Evolutionary conservation across 2,888 invertebrate genomes (phyloP), one percentile per base, ranked within the genome.

Genomic region (Drosophila formosana): DNA sequence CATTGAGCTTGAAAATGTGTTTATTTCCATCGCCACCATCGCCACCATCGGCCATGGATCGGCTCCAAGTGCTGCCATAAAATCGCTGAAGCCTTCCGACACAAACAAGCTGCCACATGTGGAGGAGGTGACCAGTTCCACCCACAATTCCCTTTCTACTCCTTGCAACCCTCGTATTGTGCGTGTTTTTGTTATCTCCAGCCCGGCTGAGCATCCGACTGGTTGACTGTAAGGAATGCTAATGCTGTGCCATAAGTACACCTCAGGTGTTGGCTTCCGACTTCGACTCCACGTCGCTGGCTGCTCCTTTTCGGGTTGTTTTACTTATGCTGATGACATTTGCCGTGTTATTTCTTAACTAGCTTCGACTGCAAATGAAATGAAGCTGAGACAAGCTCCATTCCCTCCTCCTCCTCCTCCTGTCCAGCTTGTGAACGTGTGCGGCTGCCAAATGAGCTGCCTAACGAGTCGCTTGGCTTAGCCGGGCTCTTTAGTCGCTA

Each of bases 1-100:
- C 84, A 85, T 88, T 86, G 85, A 84, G 88, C 88, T 84, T 86
- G 85, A 84, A 89, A 87, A 86, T 86, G 85, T 89, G 88, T 85
- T 89, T 84, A 89, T 86, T 89, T 84, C 64, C 86, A 79, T 60
- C 64, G 73, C 70, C 65, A 65, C 64, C 86, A 79, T 60, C 64
- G 73, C 70, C 65, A 65, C 52, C 62, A 68, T 60, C 71, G 83
- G 62, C 66, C 66, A 68, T 66, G 65, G 60, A 37, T 62, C 71
- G 69, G 63, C 75, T 69, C 57, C 80, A 80, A 83, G 86, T 82
- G 79, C 87, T 83, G 83, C 87, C 83, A 84, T 84, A 84, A 84
- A 84, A 86, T 86, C 87, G 83, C 87, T 79, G 87, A 86, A 72
- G 87, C 84, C 83, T 83, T 76, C 67, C 81, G 70, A 76, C 74